Conservation (phyloP, 2,113 vertebrate species). For the Oreochromis tanganicae region DNA sequence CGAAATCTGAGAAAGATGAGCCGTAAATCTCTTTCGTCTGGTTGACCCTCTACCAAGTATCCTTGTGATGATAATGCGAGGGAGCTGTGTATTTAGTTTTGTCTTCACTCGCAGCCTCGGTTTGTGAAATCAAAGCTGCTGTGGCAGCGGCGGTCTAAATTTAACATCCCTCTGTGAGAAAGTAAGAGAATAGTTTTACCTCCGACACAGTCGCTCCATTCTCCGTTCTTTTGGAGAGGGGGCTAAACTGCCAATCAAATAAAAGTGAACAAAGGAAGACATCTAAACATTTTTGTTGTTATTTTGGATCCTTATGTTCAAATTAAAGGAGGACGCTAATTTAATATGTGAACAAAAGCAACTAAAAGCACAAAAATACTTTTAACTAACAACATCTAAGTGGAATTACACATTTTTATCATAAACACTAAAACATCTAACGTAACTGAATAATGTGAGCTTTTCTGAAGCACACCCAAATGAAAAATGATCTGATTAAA, state of each 20-base stretch:
- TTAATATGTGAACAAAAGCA: neutral
- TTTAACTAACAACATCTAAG: neutral
- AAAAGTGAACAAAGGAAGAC: neutral
- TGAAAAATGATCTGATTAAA: neutral
- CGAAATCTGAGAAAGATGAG: slow-evolving; percentile 12
- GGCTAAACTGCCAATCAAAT: neutral
- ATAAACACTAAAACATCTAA: neutral
- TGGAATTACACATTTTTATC: neutral
- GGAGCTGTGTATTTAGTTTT: slow-evolving; percentile 10
- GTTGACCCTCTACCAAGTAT: neutral
- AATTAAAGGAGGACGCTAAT: neutral
- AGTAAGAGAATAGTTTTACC: slow-evolving; percentile 53
- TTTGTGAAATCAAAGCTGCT: slow-evolving; percentile 57
- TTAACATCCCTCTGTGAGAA: slow-evolving; percentile 61
- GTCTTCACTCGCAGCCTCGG: neutral
- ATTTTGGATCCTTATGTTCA: neutral
- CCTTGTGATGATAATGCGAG: slow-evolving; percentile 27
- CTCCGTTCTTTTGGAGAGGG: neutral
- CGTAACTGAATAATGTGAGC: neutral
- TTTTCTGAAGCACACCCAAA: neutral
- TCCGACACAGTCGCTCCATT: slow-evolving; percentile 43
- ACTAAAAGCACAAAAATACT: neutral
- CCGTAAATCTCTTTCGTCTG: neutral
- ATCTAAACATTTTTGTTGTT: neutral
- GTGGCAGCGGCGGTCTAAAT: slow-evolving; percentile 61